Conservation (phyloP, 2,888 invertebrate species). For the Troides oblongomaculatus region DNA sequence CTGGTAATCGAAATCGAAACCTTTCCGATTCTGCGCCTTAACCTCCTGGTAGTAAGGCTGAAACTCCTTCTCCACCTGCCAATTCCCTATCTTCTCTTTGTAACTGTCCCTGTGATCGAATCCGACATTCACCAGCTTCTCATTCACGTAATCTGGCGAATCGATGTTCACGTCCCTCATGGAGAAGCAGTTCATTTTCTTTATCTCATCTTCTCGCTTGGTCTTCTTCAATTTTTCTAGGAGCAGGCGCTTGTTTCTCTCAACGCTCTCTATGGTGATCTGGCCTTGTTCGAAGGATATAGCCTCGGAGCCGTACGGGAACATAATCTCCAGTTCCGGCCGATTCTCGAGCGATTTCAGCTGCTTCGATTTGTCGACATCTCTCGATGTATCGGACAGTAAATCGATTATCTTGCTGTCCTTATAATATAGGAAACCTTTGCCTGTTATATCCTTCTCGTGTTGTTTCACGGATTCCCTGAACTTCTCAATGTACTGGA, state of each 20-base stretch:
- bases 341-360: slow-evolving; percentile 27
- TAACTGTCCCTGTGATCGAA: slow-evolving; percentile 62
- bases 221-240: slow-evolving; percentile 49
- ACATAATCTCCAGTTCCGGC: slow-evolving; percentile 44
- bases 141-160: slow-evolving; percentile 55
- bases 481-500: slow-evolving; percentile 65
- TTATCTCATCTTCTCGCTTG: slow-evolving; percentile 48
- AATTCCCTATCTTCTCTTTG: slow-evolving; percentile 45
- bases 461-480: slow-evolving; percentile 53
- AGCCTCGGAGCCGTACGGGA: slow-evolving; percentile 53
- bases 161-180: slow-evolving; percentile 72
- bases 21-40: slow-evolving; percentile 50
- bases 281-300: slow-evolving; percentile 47
- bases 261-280: slow-evolving; percentile 61
- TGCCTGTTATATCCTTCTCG: slow-evolving; percentile 52
- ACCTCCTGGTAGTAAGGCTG: slow-evolving; percentile 57
- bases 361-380: slow-evolving; percentile 29
- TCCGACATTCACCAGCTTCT: slow-evolving; percentile 59
- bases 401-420: slow-evolving; percentile 48
- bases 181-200: slow-evolving; percentile 67
- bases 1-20: slow-evolving; percentile 92
- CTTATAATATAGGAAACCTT: slow-evolving; percentile 50
- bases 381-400: slow-evolving; percentile 46
- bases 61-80: slow-evolving; percentile 40
- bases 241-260: slow-evolving; percentile 60